Conservation (phyloP, 2,888 invertebrate genomes). For the Camptogramma bilineatum region DNA sequence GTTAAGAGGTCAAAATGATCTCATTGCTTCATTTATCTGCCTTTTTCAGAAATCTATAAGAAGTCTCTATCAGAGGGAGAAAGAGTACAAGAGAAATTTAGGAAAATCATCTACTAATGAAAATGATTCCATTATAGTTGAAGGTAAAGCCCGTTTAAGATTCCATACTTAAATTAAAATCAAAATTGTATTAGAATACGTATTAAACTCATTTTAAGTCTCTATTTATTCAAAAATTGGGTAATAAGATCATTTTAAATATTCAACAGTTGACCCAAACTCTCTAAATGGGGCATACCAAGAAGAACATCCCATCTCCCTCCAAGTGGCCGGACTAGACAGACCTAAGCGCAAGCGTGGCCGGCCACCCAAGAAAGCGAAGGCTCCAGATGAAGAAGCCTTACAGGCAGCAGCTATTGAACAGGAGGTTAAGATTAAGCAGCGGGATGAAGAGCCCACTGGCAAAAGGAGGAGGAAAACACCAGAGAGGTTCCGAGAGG, state of each 20-base stretch:
- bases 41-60: conserved; percentile 72
- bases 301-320: conserved; percentile 87
- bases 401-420: conserved; percentile 57
- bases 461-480: conserved; percentile 88
- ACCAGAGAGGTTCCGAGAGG: conserved; percentile 86
- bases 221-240: not conserved
- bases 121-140: conserved; percentile 67
- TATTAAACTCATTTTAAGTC: too few species aligned
- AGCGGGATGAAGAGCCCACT: conserved; percentile 77
- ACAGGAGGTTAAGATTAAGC: conserved; percentile 50
- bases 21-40: not conserved
- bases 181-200: too few species aligned
- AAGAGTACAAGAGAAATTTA: conserved; percentile 69
- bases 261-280: conserved; percentile 79
- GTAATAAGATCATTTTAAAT: not conserved
- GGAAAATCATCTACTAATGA: conserved; percentile 53
- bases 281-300: conserved; percentile 86
- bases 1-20: not conserved
- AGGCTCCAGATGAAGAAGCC: conserved; percentile 68
- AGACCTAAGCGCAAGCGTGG: conserved; percentile 89
- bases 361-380: conserved; percentile 87
- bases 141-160: conserved; percentile 57
- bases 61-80: conserved; percentile 69
- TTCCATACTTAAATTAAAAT: too few species aligned
- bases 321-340: conserved; percentile 87